Percentiles rank a stretch among this genome's conserved stretches.
These are phyloP conservation scores for Oriolus oriolus DNA, from an alignment of 2,113 vertebrate species.

Conservation along the genomic window DNA sequence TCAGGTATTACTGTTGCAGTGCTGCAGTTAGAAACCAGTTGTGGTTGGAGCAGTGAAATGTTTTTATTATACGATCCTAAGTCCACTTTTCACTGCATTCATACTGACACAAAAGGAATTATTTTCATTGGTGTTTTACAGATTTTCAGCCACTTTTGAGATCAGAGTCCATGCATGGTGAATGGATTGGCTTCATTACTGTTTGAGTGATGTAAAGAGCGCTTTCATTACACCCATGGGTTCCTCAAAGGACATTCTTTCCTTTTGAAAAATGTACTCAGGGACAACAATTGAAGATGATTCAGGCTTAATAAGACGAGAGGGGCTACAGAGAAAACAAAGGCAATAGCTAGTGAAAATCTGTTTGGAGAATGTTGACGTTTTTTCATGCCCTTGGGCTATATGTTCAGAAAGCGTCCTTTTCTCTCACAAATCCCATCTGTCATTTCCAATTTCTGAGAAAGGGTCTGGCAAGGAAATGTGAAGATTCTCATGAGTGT, in stretches of 20 bases:
- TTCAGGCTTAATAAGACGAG: background rate
- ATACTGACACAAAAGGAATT: background rate
- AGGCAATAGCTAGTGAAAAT: background rate
- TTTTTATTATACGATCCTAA: background rate
- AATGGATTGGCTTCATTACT: background rate
- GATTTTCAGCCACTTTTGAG: background rate
- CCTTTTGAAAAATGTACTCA: background rate
- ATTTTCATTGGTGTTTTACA: background rate
- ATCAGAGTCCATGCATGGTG: background rate
- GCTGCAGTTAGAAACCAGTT: background rate
- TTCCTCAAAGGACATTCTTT: background rate
- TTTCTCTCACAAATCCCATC: conserved; percentile 14
- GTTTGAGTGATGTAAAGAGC: background rate
- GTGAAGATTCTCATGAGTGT: background rate
- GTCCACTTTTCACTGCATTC: background rate
- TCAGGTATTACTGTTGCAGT: background rate
- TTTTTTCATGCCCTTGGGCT: conserved; percentile 1
- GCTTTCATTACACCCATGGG: background rate
- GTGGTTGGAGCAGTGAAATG: background rate
- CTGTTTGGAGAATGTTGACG: background rate
- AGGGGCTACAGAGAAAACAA: conserved; percentile 9
- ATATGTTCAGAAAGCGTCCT: background rate
- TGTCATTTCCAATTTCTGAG: conserved; percentile 34
- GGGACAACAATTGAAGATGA: background rate
- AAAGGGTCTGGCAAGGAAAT: background rate